These are phyloP conservation scores for Diglossa brunneiventris DNA, from an alignment of 2,113 vertebrate species.

Conservation along the genomic window DNA sequence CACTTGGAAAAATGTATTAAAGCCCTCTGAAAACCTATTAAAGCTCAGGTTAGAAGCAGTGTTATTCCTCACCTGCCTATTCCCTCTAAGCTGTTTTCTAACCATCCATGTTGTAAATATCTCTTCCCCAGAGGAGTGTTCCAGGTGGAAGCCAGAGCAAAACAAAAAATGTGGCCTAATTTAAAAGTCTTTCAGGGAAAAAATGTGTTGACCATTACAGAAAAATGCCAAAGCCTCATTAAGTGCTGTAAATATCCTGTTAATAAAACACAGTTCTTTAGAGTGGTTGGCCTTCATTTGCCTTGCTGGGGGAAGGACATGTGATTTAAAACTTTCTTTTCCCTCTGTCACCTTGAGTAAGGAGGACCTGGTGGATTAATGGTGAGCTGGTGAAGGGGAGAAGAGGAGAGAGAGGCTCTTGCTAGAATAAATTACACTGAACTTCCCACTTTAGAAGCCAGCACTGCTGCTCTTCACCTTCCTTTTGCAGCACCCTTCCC, in stretches of 20 bases:
- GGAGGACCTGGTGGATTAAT: neutral
- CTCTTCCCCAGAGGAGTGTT: neutral
- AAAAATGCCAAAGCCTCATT: neutral
- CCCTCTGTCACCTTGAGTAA: neutral
- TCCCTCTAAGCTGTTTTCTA: slow-evolving; percentile 10
- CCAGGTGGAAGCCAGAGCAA: neutral
- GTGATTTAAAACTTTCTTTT: neutral
- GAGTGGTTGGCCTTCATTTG: neutral
- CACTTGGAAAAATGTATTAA: neutral
- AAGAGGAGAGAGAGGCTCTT: neutral
- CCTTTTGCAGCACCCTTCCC: neutral
- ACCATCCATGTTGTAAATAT: neutral
- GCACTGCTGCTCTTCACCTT: neutral
- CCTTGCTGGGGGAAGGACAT: neutral
- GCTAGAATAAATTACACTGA: neutral
- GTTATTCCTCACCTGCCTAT: neutral
- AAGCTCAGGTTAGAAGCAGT: neutral
- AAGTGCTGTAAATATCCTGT: slow-evolving; percentile 18
- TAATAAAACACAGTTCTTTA: slow-evolving; percentile 9
- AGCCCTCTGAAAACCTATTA: slow-evolving; percentile 15
- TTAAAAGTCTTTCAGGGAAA: neutral
- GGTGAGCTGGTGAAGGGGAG: neutral
- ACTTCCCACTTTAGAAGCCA: neutral
- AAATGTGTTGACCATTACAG: neutral
- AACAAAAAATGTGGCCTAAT: slow-evolving; percentile 26